phyloP scores from a whole-genome alignment of 2,797 vertebrate species.

The Amphiprion clarkii region DNA sequence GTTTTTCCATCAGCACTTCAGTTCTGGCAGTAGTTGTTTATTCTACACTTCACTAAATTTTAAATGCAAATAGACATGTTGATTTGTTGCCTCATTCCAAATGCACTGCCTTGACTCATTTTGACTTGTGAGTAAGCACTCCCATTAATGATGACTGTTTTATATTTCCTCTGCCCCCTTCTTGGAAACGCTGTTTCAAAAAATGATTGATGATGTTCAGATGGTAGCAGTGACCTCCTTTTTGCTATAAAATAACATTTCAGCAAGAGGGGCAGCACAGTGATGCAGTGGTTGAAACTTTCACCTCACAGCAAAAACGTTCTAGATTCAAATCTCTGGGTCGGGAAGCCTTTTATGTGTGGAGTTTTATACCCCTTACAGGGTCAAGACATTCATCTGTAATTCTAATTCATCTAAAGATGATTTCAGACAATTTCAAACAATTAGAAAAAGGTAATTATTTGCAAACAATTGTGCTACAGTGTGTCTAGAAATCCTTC shows the following conservation, averaged over 20 bases:
- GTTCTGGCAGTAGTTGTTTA: neutral
- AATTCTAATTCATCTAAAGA: neutral
- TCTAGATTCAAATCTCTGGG: too few relatives aligned
- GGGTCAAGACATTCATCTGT: neutral
- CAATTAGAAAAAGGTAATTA: neutral
- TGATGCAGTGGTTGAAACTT: too few relatives aligned
- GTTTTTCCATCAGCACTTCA: neutral
- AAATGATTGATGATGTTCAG: too few relatives aligned
- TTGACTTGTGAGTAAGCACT: neutral
- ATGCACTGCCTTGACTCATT: conserved; percentile 4
- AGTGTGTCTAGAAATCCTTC: conserved; percentile 4
- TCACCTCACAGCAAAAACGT: too few relatives aligned
- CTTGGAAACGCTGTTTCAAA: neutral
- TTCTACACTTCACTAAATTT: neutral
- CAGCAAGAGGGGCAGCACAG: too few relatives aligned
- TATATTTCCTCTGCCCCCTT: neutral
- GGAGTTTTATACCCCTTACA: too few relatives aligned
- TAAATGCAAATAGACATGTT: conserved; percentile 1
- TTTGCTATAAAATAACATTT: neutral
- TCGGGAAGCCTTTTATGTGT: too few relatives aligned
- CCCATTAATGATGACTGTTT: neutral
- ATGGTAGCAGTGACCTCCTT: too few relatives aligned
- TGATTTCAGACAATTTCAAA: neutral
- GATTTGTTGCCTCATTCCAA: conserved; percentile 5
- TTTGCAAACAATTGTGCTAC: neutral